Evolutionary conservation across 1,140 invertebrate species (phyloP), one percentile per base, ranked within the genome.

Genomic region (Agrilus planipennis): DNA sequence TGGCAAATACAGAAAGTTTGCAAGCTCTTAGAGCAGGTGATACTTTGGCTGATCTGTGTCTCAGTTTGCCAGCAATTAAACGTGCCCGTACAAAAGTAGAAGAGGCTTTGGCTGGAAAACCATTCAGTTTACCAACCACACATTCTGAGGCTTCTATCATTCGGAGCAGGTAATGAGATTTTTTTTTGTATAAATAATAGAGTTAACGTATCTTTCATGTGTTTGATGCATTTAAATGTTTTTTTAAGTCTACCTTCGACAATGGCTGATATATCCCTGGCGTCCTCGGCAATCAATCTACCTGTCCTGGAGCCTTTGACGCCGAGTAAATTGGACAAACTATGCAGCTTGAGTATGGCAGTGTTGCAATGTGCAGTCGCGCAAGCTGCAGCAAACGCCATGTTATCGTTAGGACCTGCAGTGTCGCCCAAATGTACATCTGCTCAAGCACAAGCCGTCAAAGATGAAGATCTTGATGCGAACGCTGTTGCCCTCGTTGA

Each of bases 251-350:
- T 84, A 34, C 79, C 84, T 51, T 73, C 76, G 40, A 67, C 89
- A 20, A 72, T 88, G 16, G 80, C 81, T 46, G 90, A 94, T 55
- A 77, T 92, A 28, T 79, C 77, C 30, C 77, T 91, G 31, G 77
- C 89, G 23, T 81, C 79, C 53, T 77, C 79, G 47, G 85, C 87
- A 1, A 70, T 92, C 41, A 83, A 82, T 11, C 61, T 94, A 39
- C 89, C 88, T 2, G 76, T 90, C 39, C 60, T 92, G 17, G 89
- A 94, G 62, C 89, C 89, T 0, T 67, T 94, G 31, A 89, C 81
- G 4, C 70, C 79, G 0, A 74, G 73, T 3, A 79, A 88, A 53
- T 72, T 94, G 34, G 75, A 81, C 28, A 85, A 87, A 55, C 67
- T 94, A 18, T 83, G 84, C 72, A 48, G 81, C 77, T 68, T 83